phyloP scores from a whole-genome alignment of 1,140 invertebrate genomes.

The Drosophila pallidifrons region DNA sequence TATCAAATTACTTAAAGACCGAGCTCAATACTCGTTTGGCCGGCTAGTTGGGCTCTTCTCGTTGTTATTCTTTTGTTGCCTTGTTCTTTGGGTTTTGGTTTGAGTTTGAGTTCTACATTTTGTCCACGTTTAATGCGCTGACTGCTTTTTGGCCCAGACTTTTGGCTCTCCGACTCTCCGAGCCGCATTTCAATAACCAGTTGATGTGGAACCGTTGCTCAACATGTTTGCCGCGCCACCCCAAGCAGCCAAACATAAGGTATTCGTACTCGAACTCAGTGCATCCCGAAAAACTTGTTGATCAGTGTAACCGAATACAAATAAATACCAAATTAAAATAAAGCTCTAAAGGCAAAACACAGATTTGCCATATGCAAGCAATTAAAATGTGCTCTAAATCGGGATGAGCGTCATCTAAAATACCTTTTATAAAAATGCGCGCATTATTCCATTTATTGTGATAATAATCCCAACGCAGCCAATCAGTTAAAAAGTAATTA shows the following conservation, averaged over 20 bases:
- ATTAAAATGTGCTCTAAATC: conserved; percentile 40
- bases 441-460: conserved; percentile 2
- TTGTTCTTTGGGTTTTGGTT: conserved; percentile 32
- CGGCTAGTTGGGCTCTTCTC: conserved; percentile 47
- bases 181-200: conserved; percentile 59
- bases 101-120: conserved; percentile 27
- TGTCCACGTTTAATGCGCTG: conserved; percentile 28
- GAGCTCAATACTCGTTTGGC: conserved; percentile 51
- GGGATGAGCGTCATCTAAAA: conserved; percentile 24
- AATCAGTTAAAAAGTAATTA: conserved; percentile 11
- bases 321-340: not conserved
- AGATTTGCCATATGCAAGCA: conserved; percentile 9
- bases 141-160: conserved; percentile 27
- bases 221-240: conserved; percentile 67
- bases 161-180: conserved; percentile 16
- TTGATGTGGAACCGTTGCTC: conserved; percentile 67
- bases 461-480: not conserved
- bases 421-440: not conserved
- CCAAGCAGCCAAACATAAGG: conserved; percentile 53
- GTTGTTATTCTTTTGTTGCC: conserved; percentile 36
- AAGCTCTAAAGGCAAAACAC: not conserved
- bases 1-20: conserved; percentile 37
- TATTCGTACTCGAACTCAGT: conserved; percentile 26
- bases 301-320: not conserved
- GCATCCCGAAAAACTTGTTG: not conserved